Percentiles rank a stretch among this genome's conserved stretches.
phyloP scores from a whole-genome alignment of 2,113 vertebrate species.

The Cheirogaleus medius region DNA sequence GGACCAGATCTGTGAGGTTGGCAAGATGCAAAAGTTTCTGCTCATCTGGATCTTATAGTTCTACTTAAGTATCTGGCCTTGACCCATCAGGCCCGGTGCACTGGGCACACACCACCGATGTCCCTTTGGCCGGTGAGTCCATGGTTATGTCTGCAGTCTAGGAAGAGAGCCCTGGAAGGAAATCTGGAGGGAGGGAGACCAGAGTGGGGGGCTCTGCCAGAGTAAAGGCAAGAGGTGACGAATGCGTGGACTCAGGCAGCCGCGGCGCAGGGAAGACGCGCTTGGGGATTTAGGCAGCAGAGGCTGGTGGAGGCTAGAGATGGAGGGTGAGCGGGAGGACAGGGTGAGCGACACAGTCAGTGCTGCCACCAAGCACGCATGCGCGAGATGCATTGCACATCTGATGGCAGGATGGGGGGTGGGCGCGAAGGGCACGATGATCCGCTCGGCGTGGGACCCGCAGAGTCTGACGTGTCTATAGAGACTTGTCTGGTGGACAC shows the following conservation, averaged over 20 bases:
- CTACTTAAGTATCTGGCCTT: neutral
- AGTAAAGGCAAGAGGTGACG: neutral
- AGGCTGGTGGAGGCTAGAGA: neutral
- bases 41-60: neutral
- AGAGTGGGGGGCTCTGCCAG: neutral
- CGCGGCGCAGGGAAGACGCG: neutral
- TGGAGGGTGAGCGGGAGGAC: neutral
- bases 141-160: neutral
- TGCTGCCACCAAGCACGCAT: rapidly evolving
- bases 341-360: neutral
- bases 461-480: neutral
- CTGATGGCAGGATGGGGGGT: neutral
- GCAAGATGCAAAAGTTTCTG: neutral
- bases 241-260: neutral
- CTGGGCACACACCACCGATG: too few relatives aligned
- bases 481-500: neutral
- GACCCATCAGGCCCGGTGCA: too few relatives aligned
- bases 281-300: neutral
- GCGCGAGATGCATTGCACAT: rapidly evolving
- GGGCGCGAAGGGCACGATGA: neutral
- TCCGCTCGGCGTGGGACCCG: neutral
- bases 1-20: neutral
- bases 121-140: neutral
- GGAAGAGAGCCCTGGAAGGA: neutral
- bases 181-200: neutral